Conservation (phyloP, 2,797 vertebrate genomes). For the Enteromius trimaculatus region DNA sequence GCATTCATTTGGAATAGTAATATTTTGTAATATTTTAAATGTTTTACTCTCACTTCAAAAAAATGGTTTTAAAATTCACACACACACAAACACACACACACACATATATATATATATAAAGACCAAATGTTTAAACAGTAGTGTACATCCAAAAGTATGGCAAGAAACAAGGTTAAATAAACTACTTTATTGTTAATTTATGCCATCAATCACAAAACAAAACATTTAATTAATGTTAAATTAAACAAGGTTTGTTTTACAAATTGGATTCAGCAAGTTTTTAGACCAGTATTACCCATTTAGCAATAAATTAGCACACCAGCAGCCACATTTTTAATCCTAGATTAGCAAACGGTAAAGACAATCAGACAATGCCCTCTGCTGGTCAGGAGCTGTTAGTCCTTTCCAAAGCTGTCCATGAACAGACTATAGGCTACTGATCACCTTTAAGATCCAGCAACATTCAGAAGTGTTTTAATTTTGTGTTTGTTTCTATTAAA, state of each 20-base stretch:
- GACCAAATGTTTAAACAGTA: not conserved
- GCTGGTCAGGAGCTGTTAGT: slow-evolving; percentile 51
- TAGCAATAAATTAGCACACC: slow-evolving; percentile 36
- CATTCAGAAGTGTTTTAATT: not conserved
- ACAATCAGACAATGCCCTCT: slow-evolving; percentile 56
- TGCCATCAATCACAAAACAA: not conserved
- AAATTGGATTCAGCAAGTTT: not conserved
- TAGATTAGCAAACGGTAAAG: slow-evolving; percentile 17
- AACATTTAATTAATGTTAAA: not conserved
- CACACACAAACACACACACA: too few species aligned
- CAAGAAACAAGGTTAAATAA: not conserved
- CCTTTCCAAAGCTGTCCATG: slow-evolving; percentile 16
- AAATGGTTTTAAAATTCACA: not conserved
- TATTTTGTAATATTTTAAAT: not conserved
- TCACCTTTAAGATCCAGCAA: slow-evolving; percentile 5
- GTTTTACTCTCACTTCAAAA: not conserved
- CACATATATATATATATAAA: too few species aligned
- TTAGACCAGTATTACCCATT: slow-evolving; percentile 13
- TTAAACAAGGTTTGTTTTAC: not conserved
- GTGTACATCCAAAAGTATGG: not conserved
- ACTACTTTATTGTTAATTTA: not conserved
- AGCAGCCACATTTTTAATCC: slow-evolving; percentile 5
- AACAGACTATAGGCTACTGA: not conserved
- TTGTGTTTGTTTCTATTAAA: slow-evolving; percentile 13
- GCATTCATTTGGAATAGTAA: not conserved